These are phyloP conservation scores for Hylia prasina DNA, from an alignment of 2,113 vertebrate genomes.

Conservation along the genomic window DNA sequence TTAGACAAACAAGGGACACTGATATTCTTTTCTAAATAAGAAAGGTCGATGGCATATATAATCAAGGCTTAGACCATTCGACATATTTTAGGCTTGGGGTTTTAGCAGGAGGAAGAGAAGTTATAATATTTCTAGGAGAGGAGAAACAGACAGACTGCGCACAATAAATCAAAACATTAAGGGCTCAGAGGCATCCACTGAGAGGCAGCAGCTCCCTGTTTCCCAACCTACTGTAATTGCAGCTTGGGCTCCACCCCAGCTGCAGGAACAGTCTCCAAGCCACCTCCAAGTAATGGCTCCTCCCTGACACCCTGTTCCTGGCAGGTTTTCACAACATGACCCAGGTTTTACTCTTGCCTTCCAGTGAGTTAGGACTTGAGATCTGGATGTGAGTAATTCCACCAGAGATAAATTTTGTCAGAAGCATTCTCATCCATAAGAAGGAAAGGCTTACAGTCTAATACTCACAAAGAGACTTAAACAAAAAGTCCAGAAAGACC, in stretches of 20 bases:
- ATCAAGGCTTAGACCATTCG: background rate
- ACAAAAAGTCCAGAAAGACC: background rate
- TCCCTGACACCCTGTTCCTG: background rate
- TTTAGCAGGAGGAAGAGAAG: background rate
- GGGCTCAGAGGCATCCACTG: background rate
- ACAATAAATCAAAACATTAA: background rate
- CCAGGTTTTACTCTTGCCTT: background rate
- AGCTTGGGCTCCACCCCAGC: background rate
- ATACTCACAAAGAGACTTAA: background rate
- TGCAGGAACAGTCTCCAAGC: background rate
- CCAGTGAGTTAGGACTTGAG: background rate
- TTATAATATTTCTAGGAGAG: background rate
- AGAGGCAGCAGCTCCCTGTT: background rate
- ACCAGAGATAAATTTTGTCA: background rate
- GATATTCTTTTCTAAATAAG: background rate
- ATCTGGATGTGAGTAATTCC: background rate
- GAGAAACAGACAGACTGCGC: background rate
- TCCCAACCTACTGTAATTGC: background rate
- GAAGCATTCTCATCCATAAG: background rate
- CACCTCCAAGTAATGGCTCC: background rate
- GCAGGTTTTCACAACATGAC: background rate
- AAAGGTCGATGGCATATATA: background rate
- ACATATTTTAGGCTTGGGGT: background rate
- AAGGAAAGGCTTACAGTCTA: background rate
- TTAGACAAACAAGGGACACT: background rate